A percentile compares a stretch with the other conserved stretches of the same genome.
These are phyloP conservation scores for Macroramphosus scolopax DNA, from an alignment of 2,797 vertebrate species.

Conservation along the genomic window DNA sequence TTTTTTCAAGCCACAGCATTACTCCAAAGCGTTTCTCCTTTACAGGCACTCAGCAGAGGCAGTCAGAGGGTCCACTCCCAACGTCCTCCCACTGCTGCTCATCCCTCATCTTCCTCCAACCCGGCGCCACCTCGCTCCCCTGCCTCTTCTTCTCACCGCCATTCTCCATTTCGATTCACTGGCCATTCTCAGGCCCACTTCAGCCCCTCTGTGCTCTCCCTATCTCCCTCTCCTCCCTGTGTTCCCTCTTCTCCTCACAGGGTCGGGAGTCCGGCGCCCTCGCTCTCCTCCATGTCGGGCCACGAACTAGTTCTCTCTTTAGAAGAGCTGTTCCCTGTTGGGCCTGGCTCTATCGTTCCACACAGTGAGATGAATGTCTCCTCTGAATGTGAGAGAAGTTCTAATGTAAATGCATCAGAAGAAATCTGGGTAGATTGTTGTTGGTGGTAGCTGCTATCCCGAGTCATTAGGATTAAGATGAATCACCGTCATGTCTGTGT, in stretches of 20 bases:
- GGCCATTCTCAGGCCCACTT: conserved; percentile 29
- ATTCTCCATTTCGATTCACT: conserved; percentile 39
- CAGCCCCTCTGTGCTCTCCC: conserved; percentile 43
- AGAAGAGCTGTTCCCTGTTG: conserved; percentile 63
- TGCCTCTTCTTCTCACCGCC: conserved; percentile 27
- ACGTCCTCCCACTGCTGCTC: conserved; percentile 2
- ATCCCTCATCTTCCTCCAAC: conserved; percentile 3
- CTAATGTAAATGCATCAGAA: neutral
- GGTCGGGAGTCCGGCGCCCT: conserved; percentile 12
- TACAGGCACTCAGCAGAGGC: conserved; percentile 50
- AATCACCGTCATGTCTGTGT: no score
- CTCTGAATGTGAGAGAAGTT: conserved; percentile 69
- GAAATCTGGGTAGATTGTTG: neutral
- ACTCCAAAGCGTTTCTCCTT: conserved; percentile 5
- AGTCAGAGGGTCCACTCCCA: conserved; percentile 8
- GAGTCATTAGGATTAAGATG: neutral
- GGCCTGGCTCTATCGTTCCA: conserved; percentile 42
- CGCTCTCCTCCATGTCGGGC: conserved; percentile 50
- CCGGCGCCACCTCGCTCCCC: conserved; percentile 24
- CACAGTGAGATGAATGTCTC: conserved; percentile 67
- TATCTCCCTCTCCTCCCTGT: conserved; percentile 32
- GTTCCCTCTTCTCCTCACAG: conserved; percentile 5
- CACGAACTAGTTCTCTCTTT: conserved; percentile 73
- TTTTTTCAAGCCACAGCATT: neutral
- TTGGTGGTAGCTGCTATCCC: neutral